These are phyloP conservation scores for Fulica atra DNA, from an alignment of 2,113 vertebrate species.

Conservation along the genomic window DNA sequence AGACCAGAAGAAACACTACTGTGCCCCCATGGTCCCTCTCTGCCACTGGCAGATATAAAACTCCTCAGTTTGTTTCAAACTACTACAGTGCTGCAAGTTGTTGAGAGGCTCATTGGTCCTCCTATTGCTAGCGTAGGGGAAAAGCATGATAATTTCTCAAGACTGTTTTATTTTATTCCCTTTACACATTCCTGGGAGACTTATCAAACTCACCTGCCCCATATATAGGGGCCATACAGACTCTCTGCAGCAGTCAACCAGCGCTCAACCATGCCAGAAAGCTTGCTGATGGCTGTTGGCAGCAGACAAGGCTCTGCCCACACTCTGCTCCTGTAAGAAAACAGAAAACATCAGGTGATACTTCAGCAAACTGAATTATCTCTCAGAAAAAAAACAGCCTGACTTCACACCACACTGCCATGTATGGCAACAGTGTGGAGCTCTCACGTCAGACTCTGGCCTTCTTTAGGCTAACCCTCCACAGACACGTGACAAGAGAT, in stretches of 20 bases:
- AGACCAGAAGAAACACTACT: not conserved
- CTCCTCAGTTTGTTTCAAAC: not conserved
- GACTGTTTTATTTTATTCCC: not conserved
- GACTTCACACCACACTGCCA: not conserved
- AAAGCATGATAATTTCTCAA: not conserved
- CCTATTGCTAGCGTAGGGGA: not conserved
- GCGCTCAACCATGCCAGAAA: constrained; percentile 90
- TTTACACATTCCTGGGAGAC: not conserved
- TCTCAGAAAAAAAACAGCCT: constrained; percentile 12
- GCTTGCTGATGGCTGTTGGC: constrained; percentile 88
- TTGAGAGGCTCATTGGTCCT: not conserved
- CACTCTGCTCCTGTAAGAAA: constrained; percentile 87
- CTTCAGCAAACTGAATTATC: constrained; percentile 58
- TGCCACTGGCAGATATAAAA: not conserved
- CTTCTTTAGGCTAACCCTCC: not conserved
- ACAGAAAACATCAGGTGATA: constrained; percentile 47
- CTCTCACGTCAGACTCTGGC: not conserved
- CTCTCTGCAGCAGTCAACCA: constrained; percentile 91
- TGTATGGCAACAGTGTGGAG: not conserved
- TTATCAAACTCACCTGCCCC: constrained; percentile 86
- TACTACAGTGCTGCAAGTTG: not conserved
- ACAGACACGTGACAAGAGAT: not conserved
- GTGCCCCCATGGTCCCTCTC: not conserved
- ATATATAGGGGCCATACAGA: constrained; percentile 93
- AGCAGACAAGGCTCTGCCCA: constrained; percentile 97